Conservation (phyloP, 2,888 invertebrate genomes). For the Chironomus tentans region DNA sequence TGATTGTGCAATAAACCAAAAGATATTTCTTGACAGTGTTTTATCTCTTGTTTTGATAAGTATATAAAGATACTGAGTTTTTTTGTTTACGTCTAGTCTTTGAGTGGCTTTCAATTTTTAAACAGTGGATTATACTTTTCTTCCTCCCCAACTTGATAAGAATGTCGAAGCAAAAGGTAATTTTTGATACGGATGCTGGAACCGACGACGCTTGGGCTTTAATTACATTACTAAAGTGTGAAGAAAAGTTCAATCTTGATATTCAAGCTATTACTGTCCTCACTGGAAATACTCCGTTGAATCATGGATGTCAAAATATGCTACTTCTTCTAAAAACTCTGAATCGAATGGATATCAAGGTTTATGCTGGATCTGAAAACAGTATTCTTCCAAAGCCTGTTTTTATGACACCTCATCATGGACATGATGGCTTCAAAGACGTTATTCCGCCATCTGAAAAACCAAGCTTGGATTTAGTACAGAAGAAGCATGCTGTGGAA, state of each 20-base stretch:
- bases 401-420: slow-evolving; percentile 40
- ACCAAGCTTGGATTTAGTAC: slow-evolving; percentile 43
- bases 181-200: slow-evolving; percentile 55
- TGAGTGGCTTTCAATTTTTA: too few species aligned
- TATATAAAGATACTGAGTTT: too few species aligned
- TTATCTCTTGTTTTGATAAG: too few species aligned
- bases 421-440: slow-evolving; percentile 61
- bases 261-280: slow-evolving; percentile 64
- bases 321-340: slow-evolving; percentile 55
- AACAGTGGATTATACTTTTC: too few species aligned
- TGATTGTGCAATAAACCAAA: too few species aligned
- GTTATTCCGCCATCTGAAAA: slow-evolving; percentile 44
- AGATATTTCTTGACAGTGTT: too few species aligned
- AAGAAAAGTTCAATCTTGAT: slow-evolving; percentile 32
- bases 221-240: slow-evolving; percentile 48
- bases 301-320: slow-evolving; percentile 60
- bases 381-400: slow-evolving; percentile 41
- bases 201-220: slow-evolving; percentile 57
- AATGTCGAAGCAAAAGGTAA: slow-evolving; percentile 32
- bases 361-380: slow-evolving; percentile 53
- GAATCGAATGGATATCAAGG: slow-evolving; percentile 47
- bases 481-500: slow-evolving; percentile 40
- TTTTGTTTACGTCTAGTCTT: too few species aligned
- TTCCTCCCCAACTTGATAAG: too few species aligned
- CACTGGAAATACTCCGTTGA: slow-evolving; percentile 61